These are phyloP conservation scores for Thalassaphorura encarpata DNA, from an alignment of 1,140 invertebrate species.

Conservation along the genomic window DNA sequence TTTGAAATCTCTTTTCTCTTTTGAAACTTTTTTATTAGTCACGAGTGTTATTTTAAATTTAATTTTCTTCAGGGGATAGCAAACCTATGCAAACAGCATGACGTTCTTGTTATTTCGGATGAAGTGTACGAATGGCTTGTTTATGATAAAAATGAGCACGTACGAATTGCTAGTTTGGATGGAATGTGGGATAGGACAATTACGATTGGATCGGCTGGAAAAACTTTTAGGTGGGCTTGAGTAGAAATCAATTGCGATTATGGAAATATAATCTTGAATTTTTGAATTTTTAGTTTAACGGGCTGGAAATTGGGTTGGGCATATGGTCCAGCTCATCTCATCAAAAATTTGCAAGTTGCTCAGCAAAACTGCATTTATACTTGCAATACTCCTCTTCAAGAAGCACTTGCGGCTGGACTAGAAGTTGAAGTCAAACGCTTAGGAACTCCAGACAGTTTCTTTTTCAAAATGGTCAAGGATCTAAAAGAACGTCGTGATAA, in stretches of 20 bases:
- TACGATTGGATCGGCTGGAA: constrained; percentile 93
- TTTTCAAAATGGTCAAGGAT: constrained; percentile 25
- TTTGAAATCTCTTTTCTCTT: no score
- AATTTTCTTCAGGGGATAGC: constrained; percentile 55
- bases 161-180: constrained; percentile 55
- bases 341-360: constrained; percentile 70
- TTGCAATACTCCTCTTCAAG: constrained; percentile 58
- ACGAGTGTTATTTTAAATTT: neutral
- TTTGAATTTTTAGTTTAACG: constrained; percentile 64
- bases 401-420: constrained; percentile 20
- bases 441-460: constrained; percentile 27
- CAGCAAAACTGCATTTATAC: constrained; percentile 94
- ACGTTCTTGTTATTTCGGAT: constrained; percentile 84
- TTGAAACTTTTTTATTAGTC: neutral
- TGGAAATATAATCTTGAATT: neutral
- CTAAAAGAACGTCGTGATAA: constrained; percentile 25
- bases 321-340: constrained; percentile 70
- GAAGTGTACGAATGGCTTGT: constrained; percentile 99
- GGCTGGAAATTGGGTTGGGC: constrained; percentile 98
- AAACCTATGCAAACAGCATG: constrained; percentile 78
- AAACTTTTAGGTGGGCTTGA: constrained; percentile 63
- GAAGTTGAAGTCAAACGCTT: constrained; percentile 26
- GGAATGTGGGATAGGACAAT: constrained; percentile 97
- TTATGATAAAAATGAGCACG: constrained; percentile 73
- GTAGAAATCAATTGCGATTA: no score